These are phyloP conservation scores for Coelogynopora nodosa DNA, from an alignment of 2,888 invertebrate genomes.

Conservation along the genomic window DNA sequence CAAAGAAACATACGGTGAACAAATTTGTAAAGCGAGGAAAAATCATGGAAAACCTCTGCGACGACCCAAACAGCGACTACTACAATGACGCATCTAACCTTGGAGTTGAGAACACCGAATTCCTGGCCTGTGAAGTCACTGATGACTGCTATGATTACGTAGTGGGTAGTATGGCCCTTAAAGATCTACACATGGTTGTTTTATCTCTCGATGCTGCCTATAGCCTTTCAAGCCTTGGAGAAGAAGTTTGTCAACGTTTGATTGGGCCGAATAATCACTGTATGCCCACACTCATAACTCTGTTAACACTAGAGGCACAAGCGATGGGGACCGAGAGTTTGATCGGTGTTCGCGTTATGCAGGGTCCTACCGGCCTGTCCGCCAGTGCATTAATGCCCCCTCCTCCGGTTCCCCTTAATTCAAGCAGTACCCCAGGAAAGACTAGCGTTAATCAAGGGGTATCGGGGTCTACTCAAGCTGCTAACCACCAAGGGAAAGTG, in stretches of 20 bases:
- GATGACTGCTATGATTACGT: constrained; percentile 17
- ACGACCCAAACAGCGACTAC: constrained; percentile 5
- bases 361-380: constrained; percentile 34
- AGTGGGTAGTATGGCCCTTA: constrained; percentile 33
- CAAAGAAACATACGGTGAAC: neutral
- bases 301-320: constrained; percentile 39
- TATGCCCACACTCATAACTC: constrained; percentile 20
- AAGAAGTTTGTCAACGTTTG: neutral
- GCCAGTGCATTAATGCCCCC: constrained; percentile 40
- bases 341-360: constrained; percentile 37
- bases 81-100: neutral
- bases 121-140: constrained; percentile 32
- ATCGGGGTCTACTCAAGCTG: neutral
- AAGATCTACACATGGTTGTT: constrained; percentile 42
- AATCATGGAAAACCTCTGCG: constrained; percentile 38
- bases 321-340: constrained; percentile 42
- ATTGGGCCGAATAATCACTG: constrained; percentile 22
- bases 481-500: neutral
- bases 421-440: neutral
- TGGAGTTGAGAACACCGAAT: constrained; percentile 35
- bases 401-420: constrained; percentile 34
- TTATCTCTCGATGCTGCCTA: constrained; percentile 39
- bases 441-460: neutral
- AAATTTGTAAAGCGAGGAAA: too few relatives aligned
- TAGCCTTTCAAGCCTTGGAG: constrained; percentile 33